Conservation (phyloP, 2,797 vertebrate genomes). For the Prunella strophiata region DNA sequence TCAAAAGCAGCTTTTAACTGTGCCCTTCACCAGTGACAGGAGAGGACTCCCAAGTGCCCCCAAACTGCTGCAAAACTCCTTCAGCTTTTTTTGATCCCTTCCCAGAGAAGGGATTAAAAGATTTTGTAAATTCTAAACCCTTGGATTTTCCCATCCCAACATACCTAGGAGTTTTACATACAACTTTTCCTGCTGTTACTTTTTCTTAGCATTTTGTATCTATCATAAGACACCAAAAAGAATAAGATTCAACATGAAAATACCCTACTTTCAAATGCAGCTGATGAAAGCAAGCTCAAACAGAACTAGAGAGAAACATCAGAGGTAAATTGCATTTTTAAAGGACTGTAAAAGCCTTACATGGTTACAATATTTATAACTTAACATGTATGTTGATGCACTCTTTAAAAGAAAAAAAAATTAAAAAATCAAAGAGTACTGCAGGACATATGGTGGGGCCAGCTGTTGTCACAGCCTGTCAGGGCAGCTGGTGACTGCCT, state of each 20-base stretch:
- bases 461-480: neutral
- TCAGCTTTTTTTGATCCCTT: neutral
- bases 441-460: neutral
- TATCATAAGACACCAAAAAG: neutral
- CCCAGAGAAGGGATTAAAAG: neutral
- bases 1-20: neutral
- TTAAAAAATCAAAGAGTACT: neutral
- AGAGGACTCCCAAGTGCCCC: neutral
- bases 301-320: neutral
- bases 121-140: neutral
- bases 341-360: neutral
- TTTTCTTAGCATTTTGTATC: neutral
- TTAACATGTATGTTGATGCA: neutral
- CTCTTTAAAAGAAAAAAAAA: neutral
- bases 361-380: neutral
- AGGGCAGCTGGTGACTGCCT: slow-evolving; percentile 16
- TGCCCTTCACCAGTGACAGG: neutral
- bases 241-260: neutral
- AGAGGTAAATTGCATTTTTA: neutral
- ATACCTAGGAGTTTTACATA: neutral
- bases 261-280: neutral
- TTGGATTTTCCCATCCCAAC: neutral
- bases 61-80: neutral
- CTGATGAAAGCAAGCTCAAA: neutral
- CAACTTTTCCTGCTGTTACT: neutral